Evolutionary conservation across 2,888 invertebrate genomes (phyloP).

Genomic region (Lysandra coridon): DNA sequence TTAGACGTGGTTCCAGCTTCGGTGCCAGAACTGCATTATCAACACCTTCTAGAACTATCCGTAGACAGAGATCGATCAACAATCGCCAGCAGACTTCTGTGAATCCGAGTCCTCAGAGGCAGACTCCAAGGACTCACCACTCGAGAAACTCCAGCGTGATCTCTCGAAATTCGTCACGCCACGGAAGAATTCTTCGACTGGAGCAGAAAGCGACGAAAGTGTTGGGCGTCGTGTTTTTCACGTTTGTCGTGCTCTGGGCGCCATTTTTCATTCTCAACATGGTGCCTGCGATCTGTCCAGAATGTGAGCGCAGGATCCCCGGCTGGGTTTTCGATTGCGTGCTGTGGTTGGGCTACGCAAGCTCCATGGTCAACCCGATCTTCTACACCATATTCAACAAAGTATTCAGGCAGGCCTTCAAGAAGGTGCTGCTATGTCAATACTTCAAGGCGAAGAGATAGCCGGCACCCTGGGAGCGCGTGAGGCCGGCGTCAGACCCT

Average conservation of each 20-base stretch:
- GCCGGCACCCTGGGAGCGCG: conserved; percentile 78
- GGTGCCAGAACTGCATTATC: conserved; percentile 82
- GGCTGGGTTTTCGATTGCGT: conserved; percentile 92
- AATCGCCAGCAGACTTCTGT: conserved; percentile 58
- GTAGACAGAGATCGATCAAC: conserved; percentile 63
- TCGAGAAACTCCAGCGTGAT: conserved; percentile 90
- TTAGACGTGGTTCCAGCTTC: conserved; percentile 85
- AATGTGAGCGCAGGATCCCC: conserved; percentile 88
- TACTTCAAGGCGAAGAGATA: conserved; percentile 80
- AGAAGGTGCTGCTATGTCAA: conserved; percentile 90
- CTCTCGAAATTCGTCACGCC: conserved; percentile 89
- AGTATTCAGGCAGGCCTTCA: conserved; percentile 94
- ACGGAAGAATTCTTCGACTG: conserved; percentile 90
- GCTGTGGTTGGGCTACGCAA: conserved; percentile 96
- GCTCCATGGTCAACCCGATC: conserved; percentile 96
- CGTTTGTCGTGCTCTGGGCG: conserved; percentile 97
- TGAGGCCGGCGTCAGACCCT: conserved; percentile 70
- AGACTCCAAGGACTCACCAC: conserved; percentile 85
- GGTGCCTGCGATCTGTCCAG: conserved; percentile 89
- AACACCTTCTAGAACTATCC: conserved; percentile 68
- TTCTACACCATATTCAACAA: conserved; percentile 98
- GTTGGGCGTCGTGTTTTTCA: conserved; percentile 95
- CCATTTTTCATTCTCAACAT: conserved; percentile 96
- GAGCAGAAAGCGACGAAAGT: conserved; percentile 99
- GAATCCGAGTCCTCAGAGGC: conserved; percentile 65